A percentile compares a stretch with the other conserved stretches of the same genome.
phyloP scores from a whole-genome alignment of 2,888 invertebrate species.

The Shargacucullia verbasci region DNA sequence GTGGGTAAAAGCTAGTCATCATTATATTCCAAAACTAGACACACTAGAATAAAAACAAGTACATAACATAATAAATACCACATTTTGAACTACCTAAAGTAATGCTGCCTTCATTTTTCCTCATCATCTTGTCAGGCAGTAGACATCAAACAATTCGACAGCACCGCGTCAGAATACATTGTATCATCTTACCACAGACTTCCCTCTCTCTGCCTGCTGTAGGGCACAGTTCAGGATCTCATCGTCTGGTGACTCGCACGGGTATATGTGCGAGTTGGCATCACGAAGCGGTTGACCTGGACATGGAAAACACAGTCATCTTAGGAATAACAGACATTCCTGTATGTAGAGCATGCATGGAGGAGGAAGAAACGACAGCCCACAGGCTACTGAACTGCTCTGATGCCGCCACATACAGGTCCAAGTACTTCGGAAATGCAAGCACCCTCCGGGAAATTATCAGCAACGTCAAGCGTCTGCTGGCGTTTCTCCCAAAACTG shows the following conservation, averaged over 20 bases:
- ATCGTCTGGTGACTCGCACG: slow-evolving; percentile 88
- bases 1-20: no score
- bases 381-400: no score
- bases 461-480: no score
- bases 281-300: slow-evolving; percentile 89
- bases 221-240: slow-evolving; percentile 89
- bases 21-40: no score
- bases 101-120: neutral
- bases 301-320: slow-evolving; percentile 45
- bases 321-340: no score
- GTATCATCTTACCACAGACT: slow-evolving; percentile 79
- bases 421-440: no score
- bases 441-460: no score
- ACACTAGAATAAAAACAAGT: no score
- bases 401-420: no score
- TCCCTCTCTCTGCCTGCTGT: slow-evolving; percentile 85
- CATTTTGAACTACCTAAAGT: neutral
- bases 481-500: no score
- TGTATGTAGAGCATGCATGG: no score
- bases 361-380: no score
- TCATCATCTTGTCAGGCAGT: neutral
- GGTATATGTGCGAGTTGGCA: slow-evolving; percentile 86
- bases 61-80: neutral
- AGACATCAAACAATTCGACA: neutral
- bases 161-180: neutral